Base-by-base conservation (phyloP, 1,140 invertebrate genomes). In the Anadara kagoshimensis region DNA sequence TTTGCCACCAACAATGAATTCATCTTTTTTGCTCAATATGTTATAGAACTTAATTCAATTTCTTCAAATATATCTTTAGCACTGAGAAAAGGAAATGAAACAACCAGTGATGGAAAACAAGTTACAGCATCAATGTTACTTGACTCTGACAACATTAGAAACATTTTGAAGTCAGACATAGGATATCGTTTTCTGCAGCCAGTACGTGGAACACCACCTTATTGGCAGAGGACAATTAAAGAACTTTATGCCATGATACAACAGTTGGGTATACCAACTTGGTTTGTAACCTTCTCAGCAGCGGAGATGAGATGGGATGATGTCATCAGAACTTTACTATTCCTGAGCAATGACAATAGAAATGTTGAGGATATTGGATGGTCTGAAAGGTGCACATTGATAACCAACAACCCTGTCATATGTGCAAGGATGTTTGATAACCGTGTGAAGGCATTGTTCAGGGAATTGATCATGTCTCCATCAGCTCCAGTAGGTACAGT, bases 401-500 rank as follows among this genome's bases (percentile, higher is more conserved):
- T n/a, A n/a, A n/a, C n/a, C n/a, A n/a, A n/a, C n/a, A n/a, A n/a
- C n/a, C n/a, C n/a, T n/a, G n/a, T n/a, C n/a, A n/a, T n/a, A n/a
- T n/a, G n/a, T n/a, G n/a, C n/a, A n/a, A n/a, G n/a, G n/a, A n/a
- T n/a, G n/a, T n/a, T n/a, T n/a, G n/a, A n/a, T n/a, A n/a, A n/a
- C n/a, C n/a, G 58, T 22, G 51, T 76, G 18, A 49, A 73, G 4
- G 22, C 22, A 16, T 65, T 75, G 16, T 63, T 75, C 20, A 56
- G 26, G 41, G 54, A 66, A 41, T 43, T 70, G 4, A 47, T 75
- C 8, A 44, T 57, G 58, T 69, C 58, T 51, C 14, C 59, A 51
- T 56, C 51, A 44, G 12, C 11, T 14, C 73, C 72, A n/a, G 18
- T 78, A 29, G 75, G 80, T 11, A 58, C 66, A 68, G 57, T 80